phyloP scores from a whole-genome alignment of 2,113 vertebrate species.

The Falco punctatus region DNA sequence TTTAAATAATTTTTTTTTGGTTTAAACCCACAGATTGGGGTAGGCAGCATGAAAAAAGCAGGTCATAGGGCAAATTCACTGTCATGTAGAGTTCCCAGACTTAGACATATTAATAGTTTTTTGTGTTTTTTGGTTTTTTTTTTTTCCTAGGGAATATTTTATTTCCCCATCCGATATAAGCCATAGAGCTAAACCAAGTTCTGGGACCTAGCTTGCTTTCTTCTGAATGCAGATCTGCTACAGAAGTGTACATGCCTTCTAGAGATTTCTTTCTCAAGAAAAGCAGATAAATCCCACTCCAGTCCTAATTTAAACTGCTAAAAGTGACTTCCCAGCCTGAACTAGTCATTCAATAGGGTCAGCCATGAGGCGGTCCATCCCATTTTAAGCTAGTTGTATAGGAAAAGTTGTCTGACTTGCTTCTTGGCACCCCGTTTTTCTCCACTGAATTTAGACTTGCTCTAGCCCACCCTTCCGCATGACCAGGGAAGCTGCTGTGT shows the following conservation, averaged over 20 bases:
- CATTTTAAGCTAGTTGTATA: not conserved
- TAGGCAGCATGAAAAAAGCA: not conserved
- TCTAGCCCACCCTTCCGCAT: not conserved
- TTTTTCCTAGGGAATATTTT: not conserved
- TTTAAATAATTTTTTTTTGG: not conserved
- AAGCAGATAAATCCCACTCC: not conserved
- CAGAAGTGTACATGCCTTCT: not conserved
- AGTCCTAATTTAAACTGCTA: not conserved
- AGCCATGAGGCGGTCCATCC: not conserved
- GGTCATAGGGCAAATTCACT: not conserved
- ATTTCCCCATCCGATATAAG: not conserved
- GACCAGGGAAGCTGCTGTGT: not conserved
- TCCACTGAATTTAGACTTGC: not conserved
- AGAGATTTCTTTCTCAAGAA: not conserved
- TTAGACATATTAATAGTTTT: not conserved
- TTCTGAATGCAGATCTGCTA: not conserved
- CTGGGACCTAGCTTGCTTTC: not conserved
- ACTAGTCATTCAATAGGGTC: not conserved
- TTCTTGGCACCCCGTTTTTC: not conserved
- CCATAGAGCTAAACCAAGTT: not conserved
- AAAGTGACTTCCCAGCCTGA: not conserved
- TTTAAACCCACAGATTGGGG: not conserved
- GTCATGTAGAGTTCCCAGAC: not conserved
- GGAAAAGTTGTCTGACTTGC: not conserved
- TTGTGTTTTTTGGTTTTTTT: not conserved